Evolutionary conservation across 2,797 vertebrate genomes (phyloP), one percentile per base, ranked within the genome.

Genomic region (Cyclopterus lumpus): DNA sequence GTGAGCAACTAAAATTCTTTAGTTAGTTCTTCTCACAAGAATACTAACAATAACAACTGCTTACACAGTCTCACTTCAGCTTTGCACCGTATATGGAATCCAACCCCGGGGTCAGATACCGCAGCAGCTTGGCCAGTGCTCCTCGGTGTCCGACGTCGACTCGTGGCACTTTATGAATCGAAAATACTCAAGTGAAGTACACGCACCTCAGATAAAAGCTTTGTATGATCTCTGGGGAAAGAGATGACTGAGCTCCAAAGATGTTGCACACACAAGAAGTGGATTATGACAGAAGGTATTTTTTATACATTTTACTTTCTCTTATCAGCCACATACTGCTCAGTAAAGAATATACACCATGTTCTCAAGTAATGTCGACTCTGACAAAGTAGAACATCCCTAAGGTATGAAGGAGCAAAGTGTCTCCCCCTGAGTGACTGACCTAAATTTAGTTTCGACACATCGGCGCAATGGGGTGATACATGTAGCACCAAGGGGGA

Each of bases 381-480:
- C 57, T 42, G 26, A 54, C 34, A 71, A 51, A 69, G 60, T 64
- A 44, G 48, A 44, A 54, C 69, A 42, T 73, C 57, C 58, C 61
- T 20, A 8, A 55, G 38, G 72, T 64, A 55, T 58, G 70, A 58
- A 70, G 34, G 48, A 80, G 67, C 71, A 68, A 71, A 60, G 48
- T 66, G 64, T 81, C 26, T 67, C 26, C 61, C n/a, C 60, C 36
- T 51, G 70, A 80, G 68, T 67, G 78, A 73, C 71, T 70, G 71
- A 24, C 60, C 81, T 71, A 51, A 15, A 72, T 81, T 73, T 59
- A 38, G 14, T 67, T 38, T 69, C 59, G 65, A 75, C 62, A 66
- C 22, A 30, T 55, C 24, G 30, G 20, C 70, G 60, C 73, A 67
- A 1, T 54, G 65, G 73, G 75, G 77, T 70, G 58, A 72, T 70